A percentile compares a stretch with the other conserved stretches of the same genome.
phyloP scores from a whole-genome alignment of 2,888 invertebrate species.

The Drosophila diplacantha region DNA sequence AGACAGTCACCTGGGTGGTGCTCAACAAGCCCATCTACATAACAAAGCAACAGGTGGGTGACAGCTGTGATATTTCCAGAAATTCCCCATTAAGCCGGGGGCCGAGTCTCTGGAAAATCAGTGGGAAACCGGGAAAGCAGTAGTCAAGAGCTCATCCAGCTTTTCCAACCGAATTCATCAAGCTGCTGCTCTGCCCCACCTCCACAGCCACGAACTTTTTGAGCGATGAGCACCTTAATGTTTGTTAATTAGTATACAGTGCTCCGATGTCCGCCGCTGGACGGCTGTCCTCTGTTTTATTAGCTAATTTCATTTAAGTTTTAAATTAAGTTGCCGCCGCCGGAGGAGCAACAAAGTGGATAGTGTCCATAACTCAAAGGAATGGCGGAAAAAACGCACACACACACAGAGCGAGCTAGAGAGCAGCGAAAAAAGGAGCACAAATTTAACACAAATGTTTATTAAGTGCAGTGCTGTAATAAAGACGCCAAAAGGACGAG shows the following conservation, averaged over 20 bases:
- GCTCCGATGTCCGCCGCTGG: slow-evolving; percentile 10
- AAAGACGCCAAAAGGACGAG: slow-evolving; percentile 58
- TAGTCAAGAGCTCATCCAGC: slow-evolving; percentile 1
- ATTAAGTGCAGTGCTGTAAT: slow-evolving; percentile 67
- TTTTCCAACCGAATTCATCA: slow-evolving; percentile 15
- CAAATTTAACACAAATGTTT: slow-evolving; percentile 68
- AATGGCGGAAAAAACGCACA: slow-evolving; percentile 16
- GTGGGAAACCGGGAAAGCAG: not conserved
- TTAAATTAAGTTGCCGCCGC: slow-evolving; percentile 51
- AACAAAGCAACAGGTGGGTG: slow-evolving; percentile 95
- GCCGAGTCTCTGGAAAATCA: too few species aligned
- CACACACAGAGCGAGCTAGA: slow-evolving; percentile 8
- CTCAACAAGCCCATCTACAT: slow-evolving; percentile 99
- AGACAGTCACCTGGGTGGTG: slow-evolving; percentile 99
- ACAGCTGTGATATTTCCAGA: not conserved
- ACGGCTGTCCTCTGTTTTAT: slow-evolving; percentile 44
- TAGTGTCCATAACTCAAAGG: slow-evolving; percentile 46
- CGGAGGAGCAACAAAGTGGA: slow-evolving; percentile 39
- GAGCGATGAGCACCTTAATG: slow-evolving; percentile 47
- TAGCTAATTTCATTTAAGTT: slow-evolving; percentile 58
- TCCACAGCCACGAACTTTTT: slow-evolving; percentile 16
- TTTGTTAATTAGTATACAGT: slow-evolving; percentile 50
- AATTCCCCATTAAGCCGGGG: too few species aligned
- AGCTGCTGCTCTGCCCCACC: not conserved
- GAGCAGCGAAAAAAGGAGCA: slow-evolving; percentile 24